Conservation (phyloP, 92 coral and sea anemone species). For the Palythoa heliodiscus region DNA sequence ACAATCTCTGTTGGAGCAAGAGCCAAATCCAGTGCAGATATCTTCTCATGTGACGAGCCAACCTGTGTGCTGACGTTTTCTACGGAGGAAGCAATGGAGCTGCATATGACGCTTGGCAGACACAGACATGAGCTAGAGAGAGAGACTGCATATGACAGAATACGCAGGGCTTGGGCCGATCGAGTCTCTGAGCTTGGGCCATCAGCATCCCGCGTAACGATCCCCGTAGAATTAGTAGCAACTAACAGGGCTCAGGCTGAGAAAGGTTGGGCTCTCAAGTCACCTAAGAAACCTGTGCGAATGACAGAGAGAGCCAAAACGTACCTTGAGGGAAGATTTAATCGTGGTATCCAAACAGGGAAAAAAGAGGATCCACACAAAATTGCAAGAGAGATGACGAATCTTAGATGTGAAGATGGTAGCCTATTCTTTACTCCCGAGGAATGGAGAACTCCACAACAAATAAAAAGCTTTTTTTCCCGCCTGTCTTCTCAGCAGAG, state of each 20-base stretch:
- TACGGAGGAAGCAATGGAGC: too few species aligned
- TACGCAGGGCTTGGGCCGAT: neutral
- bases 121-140: neutral
- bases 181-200: conserved; percentile 6
- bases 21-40: neutral
- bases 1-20: neutral
- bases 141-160: neutral
- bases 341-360: neutral
- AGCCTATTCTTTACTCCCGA: conserved; percentile 37
- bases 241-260: too few species aligned
- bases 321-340: too few species aligned
- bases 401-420: conserved; percentile 25
- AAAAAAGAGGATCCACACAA: conserved; percentile 1
- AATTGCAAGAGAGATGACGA: neutral
- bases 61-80: too few species aligned
- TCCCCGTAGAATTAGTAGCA: too few species aligned
- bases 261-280: too few species aligned
- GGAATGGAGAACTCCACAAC: conserved; percentile 51
- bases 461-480: conserved; percentile 40
- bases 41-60: too few species aligned
- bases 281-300: neutral
- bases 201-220: neutral
- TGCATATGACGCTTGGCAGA: too few species aligned
- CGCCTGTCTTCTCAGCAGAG: conserved; percentile 36
- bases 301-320: too few species aligned